These are phyloP conservation scores for Xanthorhoe spadicearia DNA, from an alignment of 2,888 invertebrate species.

Conservation along the genomic window DNA sequence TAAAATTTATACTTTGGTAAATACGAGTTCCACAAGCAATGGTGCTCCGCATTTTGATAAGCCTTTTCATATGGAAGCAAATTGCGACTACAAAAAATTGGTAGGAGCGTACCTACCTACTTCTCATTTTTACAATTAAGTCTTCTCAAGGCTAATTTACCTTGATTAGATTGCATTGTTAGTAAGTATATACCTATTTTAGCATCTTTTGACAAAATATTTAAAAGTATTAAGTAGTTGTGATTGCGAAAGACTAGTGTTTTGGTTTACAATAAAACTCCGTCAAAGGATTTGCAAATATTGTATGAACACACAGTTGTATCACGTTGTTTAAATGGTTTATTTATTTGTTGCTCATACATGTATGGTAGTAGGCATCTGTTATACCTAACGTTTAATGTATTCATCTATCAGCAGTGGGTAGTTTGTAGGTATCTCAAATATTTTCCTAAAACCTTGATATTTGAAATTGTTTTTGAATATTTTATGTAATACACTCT, in stretches of 20 bases:
- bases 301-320: too few species aligned
- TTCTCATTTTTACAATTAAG: background rate
- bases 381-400: background rate
- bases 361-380: background rate
- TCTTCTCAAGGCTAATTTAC: background rate
- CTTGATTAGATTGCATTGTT: too few species aligned
- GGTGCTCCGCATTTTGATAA: slow-evolving; percentile 25
- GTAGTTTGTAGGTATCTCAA: background rate
- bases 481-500: background rate
- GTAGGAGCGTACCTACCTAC: background rate
- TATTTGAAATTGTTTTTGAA: background rate
- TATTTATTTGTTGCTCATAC: background rate
- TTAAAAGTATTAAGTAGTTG: too few species aligned
- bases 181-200: too few species aligned
- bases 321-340: too few species aligned
- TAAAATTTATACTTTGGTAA: slow-evolving; percentile 22
- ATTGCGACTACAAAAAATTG: background rate
- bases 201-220: too few species aligned
- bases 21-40: background rate
- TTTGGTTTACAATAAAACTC: too few species aligned
- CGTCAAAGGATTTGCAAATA: too few species aligned
- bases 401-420: too few species aligned
- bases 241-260: too few species aligned
- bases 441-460: background rate
- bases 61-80: slow-evolving; percentile 4